phyloP scores from a whole-genome alignment of 2,888 invertebrate species.

The Latheticus oryzae region DNA sequence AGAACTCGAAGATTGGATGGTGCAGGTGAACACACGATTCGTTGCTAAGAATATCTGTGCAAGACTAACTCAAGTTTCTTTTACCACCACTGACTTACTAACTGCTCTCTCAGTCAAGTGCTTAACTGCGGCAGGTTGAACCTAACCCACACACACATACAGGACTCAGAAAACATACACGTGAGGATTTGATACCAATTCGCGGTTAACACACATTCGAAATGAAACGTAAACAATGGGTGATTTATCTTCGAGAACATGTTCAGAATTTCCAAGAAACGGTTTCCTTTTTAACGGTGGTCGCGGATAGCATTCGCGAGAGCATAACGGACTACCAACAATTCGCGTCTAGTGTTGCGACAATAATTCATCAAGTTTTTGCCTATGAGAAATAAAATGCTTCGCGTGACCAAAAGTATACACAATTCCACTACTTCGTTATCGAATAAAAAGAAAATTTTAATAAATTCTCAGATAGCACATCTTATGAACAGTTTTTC shows the following conservation, averaged over 20 bases:
- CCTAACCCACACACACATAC: constrained; percentile 33
- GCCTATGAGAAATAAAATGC: too few species aligned
- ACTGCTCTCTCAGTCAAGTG: constrained; percentile 44
- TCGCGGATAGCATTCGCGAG: constrained; percentile 7
- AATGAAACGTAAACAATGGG: constrained; percentile 41
- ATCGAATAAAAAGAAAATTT: too few species aligned
- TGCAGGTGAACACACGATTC: constrained; percentile 31
- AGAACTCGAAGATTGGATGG: constrained; percentile 25
- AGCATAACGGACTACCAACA: constrained; percentile 10
- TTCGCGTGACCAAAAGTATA: too few species aligned
- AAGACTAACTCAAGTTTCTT: constrained; percentile 38
- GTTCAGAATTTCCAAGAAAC: constrained; percentile 35
- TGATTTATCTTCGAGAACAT: constrained; percentile 42
- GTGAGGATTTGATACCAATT: constrained; percentile 41
- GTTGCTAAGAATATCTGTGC: constrained; percentile 36
- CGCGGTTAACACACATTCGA: constrained; percentile 39
- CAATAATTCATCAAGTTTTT: too few species aligned
- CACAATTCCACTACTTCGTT: too few species aligned
- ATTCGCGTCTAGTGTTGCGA: constrained; percentile 15
- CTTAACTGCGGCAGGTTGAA: constrained; percentile 42
- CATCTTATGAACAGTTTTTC: too few species aligned
- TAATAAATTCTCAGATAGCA: too few species aligned
- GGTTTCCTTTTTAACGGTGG: constrained; percentile 29
- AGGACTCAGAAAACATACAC: constrained; percentile 28
- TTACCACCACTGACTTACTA: constrained; percentile 44